A percentile compares a stretch with the other conserved stretches of the same genome.
Evolutionary conservation across 2,888 invertebrate genomes (phyloP).

Genomic region (Drosophila setosimentum): DNA sequence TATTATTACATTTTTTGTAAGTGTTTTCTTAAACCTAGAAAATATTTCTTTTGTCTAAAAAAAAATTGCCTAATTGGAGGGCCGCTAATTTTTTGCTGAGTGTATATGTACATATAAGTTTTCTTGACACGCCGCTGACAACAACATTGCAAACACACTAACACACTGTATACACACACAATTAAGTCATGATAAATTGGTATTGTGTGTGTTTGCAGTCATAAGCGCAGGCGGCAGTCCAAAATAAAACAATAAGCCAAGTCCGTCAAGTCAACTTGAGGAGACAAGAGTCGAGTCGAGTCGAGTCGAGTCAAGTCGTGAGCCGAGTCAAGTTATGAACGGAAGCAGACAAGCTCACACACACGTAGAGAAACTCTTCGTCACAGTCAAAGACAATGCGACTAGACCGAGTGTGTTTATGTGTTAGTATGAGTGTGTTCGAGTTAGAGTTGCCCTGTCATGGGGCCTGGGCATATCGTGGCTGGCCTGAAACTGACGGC

Average conservation of each 20-base stretch:
- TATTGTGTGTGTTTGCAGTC: constrained; percentile 76
- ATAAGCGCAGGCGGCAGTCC: constrained; percentile 65
- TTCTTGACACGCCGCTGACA: constrained; percentile 73
- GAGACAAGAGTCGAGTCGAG: constrained; percentile 70
- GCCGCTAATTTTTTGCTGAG: neutral
- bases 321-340: constrained; percentile 62
- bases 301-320: constrained; percentile 31
- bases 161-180: constrained; percentile 55
- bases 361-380: constrained; percentile 54
- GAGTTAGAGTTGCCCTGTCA: constrained; percentile 50
- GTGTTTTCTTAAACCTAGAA: neutral
- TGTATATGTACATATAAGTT: constrained; percentile 59
- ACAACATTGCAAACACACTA: constrained; percentile 40
- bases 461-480: constrained; percentile 34
- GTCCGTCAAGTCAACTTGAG: constrained; percentile 80
- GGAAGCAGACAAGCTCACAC: constrained; percentile 55
- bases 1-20: neutral
- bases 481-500: constrained; percentile 58
- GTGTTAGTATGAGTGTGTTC: constrained; percentile 3
- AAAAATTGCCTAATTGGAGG: constrained; percentile 88
- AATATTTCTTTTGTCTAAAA: constrained; percentile 85
- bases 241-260: constrained; percentile 81
- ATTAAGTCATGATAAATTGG: constrained; percentile 81
- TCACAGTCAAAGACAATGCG: constrained; percentile 73
- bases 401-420: constrained; percentile 60